phyloP scores from a whole-genome alignment of 2,113 vertebrate genomes.

The Macheiramphus alcinus region DNA sequence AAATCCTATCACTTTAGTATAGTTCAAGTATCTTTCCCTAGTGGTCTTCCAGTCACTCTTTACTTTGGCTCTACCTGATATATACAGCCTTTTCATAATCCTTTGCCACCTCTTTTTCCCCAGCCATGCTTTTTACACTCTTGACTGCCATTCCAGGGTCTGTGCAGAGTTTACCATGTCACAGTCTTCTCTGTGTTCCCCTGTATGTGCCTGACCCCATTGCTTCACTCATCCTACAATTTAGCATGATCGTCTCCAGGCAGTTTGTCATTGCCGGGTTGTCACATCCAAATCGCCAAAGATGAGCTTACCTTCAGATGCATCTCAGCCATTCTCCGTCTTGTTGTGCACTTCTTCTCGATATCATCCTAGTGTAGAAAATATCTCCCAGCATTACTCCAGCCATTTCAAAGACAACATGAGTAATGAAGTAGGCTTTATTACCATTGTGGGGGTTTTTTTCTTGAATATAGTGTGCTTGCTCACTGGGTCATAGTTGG shows the following conservation, averaged over 20 bases:
- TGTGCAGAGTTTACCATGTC: background rate
- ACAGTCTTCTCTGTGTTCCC: accelerated
- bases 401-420: background rate
- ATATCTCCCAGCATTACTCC: background rate
- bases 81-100: background rate
- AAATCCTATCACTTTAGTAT: background rate
- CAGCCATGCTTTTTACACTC: background rate
- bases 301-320: background rate
- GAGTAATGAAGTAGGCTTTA: background rate
- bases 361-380: background rate
- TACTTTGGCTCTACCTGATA: background rate
- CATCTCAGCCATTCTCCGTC: background rate
- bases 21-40: background rate
- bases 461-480: background rate
- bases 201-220: background rate
- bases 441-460: background rate
- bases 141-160: background rate
- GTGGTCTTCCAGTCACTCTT: background rate
- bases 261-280: background rate
- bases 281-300: background rate
- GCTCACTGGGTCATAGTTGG: background rate
- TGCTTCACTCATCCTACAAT: background rate
- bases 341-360: accelerated
- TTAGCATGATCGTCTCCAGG: background rate
- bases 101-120: background rate